Percentiles rank a stretch among this genome's conserved stretches.
These are phyloP conservation scores for Latrodectus elegans DNA, from an alignment of 2,888 invertebrate genomes.

Conservation along the genomic window DNA sequence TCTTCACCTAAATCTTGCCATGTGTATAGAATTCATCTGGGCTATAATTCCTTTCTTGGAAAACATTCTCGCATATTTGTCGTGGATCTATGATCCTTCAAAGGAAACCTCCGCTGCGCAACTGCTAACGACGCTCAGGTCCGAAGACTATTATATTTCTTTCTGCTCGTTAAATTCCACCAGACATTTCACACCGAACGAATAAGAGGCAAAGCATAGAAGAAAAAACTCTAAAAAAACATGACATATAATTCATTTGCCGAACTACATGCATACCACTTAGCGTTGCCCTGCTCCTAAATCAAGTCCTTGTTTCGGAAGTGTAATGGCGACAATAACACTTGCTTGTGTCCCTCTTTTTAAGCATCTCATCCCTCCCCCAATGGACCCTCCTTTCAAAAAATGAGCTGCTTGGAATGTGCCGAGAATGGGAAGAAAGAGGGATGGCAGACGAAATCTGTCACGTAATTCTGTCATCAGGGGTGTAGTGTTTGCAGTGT, in stretches of 20 bases:
- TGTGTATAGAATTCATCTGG: no score
- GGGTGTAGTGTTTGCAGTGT: slow-evolving; percentile 3
- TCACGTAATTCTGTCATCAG: slow-evolving; percentile 64
- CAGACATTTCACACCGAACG: not conserved
- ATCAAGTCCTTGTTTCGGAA: slow-evolving; percentile 35
- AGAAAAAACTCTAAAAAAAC: slow-evolving; percentile 4
- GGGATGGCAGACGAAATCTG: slow-evolving; percentile 40
- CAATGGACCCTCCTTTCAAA: slow-evolving; percentile 3
- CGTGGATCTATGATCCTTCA: no score
- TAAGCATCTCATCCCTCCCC: not conserved
- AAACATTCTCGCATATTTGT: no score
- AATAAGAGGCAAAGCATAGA: slow-evolving; percentile 10
- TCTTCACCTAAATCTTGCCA: no score
- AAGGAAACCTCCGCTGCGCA: not conserved
- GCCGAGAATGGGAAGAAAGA: slow-evolving; percentile 4
- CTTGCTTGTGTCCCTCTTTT: slow-evolving; percentile 24
- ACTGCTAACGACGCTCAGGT: not conserved
- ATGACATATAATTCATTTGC: slow-evolving; percentile 26
- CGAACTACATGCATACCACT: slow-evolving; percentile 14
- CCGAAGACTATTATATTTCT: slow-evolving; percentile 3
- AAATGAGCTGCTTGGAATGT: slow-evolving; percentile 30
- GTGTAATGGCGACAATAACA: slow-evolving; percentile 45
- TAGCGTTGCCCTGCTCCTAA: slow-evolving; percentile 17
- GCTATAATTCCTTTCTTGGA: no score
- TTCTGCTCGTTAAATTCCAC: slow-evolving; percentile 28